Evolutionary conservation across 2,888 invertebrate genomes (phyloP), one percentile per base, ranked within the genome.

Genomic region (Napeogenes inachia): DNA sequence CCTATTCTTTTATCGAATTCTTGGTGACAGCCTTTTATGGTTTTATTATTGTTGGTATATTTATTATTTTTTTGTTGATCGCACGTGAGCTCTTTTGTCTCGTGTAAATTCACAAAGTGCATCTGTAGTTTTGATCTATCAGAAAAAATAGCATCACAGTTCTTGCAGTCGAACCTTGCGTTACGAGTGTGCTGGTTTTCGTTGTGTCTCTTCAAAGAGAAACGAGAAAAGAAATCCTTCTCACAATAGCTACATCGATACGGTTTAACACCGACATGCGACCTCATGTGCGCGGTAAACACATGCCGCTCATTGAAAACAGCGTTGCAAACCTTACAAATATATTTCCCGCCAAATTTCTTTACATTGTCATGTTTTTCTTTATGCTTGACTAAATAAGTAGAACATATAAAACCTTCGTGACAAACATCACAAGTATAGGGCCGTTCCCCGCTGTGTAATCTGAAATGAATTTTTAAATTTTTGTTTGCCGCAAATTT

Each of bases 401-500:
- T 55, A 6, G 13, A 53, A 1, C 42, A 53, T 4, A 12, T 56
- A 13, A 65, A 73, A 2, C 42, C 6, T 42, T 66, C 56, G 2
- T 33, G 6, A 33, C 73, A 73, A 5, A 58, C 2, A 0, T 68
- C 65, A 30, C 76, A 76, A 5, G 54, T 30, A 56, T 62, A 74
- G 0, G 74, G 72, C 2, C 32, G 62, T 32, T 73, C 71, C 0
- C 71, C 70, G 0, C 69, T 71, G 45, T 77, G 77, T 0, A 13
- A 32, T 1, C 65, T 54, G 2, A 67, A 67, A 35, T 77, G 77
- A 0, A 63, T 46, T 0, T 61, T 63, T 13, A 77, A 62, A 55
- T 68, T 66, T 38, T 73, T 73, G 0, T 74, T 74, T 1, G 70
- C 66, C 0, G 72, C 59, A 33, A 69, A 77, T 0, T 53, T 61